Percentiles rank a stretch among this genome's conserved stretches.
These are phyloP conservation scores for Cephalopholis sonnerati DNA, from an alignment of 2,113 vertebrate species.

Conservation along the genomic window DNA sequence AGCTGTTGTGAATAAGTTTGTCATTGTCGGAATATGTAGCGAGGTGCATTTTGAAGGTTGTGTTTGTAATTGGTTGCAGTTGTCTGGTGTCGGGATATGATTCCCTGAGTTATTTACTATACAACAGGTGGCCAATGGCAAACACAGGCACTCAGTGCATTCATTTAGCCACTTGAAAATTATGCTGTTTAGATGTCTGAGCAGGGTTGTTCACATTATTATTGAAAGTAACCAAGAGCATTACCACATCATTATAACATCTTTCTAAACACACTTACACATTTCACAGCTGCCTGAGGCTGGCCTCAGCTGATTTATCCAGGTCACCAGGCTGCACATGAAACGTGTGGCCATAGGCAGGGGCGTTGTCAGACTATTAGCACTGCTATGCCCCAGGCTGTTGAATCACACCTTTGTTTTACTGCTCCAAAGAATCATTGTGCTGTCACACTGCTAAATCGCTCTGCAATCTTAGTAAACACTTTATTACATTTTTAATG, in stretches of 20 bases:
- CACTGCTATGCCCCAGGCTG: slow-evolving; percentile 10
- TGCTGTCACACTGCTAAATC: slow-evolving; percentile 31
- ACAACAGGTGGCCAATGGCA: slow-evolving; percentile 59
- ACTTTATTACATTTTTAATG: slow-evolving; percentile 44
- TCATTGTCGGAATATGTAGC: slow-evolving; percentile 16
- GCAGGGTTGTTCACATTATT: slow-evolving; percentile 35
- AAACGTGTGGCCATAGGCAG: slow-evolving; percentile 25
- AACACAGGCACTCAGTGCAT: slow-evolving; percentile 19
- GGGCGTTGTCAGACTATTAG: slow-evolving; percentile 43
- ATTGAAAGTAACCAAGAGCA: slow-evolving; percentile 37
- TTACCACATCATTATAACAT: slow-evolving; percentile 51
- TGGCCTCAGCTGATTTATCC: slow-evolving; percentile 50
- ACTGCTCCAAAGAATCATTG: slow-evolving; percentile 40
- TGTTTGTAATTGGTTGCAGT: slow-evolving; percentile 26
- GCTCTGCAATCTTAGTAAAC: slow-evolving; percentile 29
- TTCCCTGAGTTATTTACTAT: slow-evolving; percentile 38
- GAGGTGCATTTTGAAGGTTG: slow-evolving; percentile 25
- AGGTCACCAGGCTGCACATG: slow-evolving; percentile 48
- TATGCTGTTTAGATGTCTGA: slow-evolving; percentile 40
- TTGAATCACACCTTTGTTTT: slow-evolving; percentile 53
- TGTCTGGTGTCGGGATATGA: slow-evolving; percentile 1
- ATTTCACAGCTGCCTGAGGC: slow-evolving; percentile 49
- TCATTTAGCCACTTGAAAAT: slow-evolving; percentile 46
- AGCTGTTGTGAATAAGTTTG: slow-evolving; percentile 35
- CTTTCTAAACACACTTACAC: slow-evolving; percentile 30